Evolutionary conservation across 2,888 invertebrate genomes (phyloP), one percentile per base, ranked within the genome.

Genomic region (Octodonta nipae): DNA sequence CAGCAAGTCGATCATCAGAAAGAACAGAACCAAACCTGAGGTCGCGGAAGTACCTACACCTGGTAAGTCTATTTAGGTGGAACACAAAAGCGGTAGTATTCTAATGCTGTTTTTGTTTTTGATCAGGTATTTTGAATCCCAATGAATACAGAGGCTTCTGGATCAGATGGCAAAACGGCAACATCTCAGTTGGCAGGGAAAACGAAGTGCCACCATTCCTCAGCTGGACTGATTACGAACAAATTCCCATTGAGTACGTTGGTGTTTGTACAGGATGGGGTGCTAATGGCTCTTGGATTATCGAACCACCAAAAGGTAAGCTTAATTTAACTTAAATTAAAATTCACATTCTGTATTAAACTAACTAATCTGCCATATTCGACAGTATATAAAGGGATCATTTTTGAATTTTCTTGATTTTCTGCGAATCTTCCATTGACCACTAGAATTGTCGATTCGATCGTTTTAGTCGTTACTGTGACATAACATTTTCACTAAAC

Each of bases 191-290:
- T 15, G 63, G 63, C 15, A 51, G 55, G 26, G 63, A 63, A 45
- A 55, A 57, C 15, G 83, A 84, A 45, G 74, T 75, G 16, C 77
- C 80, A 50, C 78, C 86, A 1, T 81, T 88, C 63, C 58, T 87
- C 43, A 70, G 72, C 7, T 81, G 75, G 68, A 62, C 71, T 15
- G 82, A 86, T 51, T 74, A 75, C 1, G 71, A 78, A 41, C 71
- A 77, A 3, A 73, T 83, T 56, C 71, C 71, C 7, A 70, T 87
- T 34, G 71, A 70, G 39, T 78, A 75, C 58, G 75, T 83, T 26
- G 88, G 86, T 26, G 72, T 86, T 15, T 82, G 84, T 63, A 87
- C 87, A 27, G 86, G 85, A 29, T 87, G 85, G 83, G 87, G 87
- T 11, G 80, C 86, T 7, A 66, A 63, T 32, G 87, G 87, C 17